Percentiles rank a stretch among this genome's conserved stretches.
Evolutionary conservation across 2,888 invertebrate genomes (phyloP).

Genomic region (Dusona sp.): DNA sequence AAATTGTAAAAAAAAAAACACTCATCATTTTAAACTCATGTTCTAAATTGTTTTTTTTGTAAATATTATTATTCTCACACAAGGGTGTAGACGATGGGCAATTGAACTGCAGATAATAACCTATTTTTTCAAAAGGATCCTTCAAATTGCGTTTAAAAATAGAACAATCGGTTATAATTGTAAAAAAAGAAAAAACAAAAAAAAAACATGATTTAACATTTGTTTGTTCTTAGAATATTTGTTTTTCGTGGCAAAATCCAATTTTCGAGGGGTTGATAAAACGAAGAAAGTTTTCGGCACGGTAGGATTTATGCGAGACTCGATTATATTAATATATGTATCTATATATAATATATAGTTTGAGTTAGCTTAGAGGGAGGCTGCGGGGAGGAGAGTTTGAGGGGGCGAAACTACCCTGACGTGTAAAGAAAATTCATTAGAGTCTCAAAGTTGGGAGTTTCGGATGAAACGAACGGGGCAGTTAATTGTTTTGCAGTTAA

Average conservation of each 20-base stretch:
- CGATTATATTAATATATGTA: constrained; percentile 32
- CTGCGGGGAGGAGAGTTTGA: too few species aligned
- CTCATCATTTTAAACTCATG: too few species aligned
- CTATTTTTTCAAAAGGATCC: too few species aligned
- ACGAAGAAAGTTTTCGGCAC: neutral
- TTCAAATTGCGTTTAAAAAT: too few species aligned
- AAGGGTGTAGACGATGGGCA: too few species aligned
- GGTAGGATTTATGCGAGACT: constrained; percentile 43
- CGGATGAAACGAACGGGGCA: constrained; percentile 44
- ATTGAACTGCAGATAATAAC: too few species aligned
- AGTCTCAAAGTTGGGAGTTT: constrained; percentile 66
- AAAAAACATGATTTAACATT: neutral
- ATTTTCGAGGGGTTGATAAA: neutral
- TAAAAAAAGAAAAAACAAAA: neutral
- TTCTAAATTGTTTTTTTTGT: too few species aligned
- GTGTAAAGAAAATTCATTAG: constrained; percentile 74
- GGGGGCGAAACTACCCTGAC: constrained; percentile 62
- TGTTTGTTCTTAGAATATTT: neutral
- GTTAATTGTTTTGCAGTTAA: constrained; percentile 71
- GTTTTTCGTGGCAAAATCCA: neutral
- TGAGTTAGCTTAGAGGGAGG: neutral
- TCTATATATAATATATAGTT: constrained; percentile 20
- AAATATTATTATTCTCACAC: too few species aligned
- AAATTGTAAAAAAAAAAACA: neutral
- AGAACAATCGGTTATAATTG: neutral